Percentiles rank a stretch among this genome's conserved stretches.
Conservation (phyloP, 2,113 vertebrate genomes). For the Atrichornis clamosus region DNA sequence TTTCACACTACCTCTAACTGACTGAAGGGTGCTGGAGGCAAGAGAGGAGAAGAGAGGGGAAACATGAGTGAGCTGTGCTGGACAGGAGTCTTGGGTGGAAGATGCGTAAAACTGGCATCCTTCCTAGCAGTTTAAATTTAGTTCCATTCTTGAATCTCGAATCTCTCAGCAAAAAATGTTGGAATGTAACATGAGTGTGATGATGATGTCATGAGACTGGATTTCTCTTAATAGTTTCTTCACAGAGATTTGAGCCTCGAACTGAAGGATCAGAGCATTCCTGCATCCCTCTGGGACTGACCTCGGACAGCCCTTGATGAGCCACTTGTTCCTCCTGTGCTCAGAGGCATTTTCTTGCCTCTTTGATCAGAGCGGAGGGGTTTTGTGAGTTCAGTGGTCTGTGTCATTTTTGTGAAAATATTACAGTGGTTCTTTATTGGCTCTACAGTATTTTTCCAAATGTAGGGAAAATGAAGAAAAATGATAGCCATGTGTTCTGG, state of each 20-base stretch:
- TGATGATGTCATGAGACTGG: slow-evolving; percentile 43
- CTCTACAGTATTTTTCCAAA: background rate
- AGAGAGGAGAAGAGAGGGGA: background rate
- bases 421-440: background rate
- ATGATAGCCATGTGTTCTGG: rapidly evolving
- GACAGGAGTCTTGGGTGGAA: background rate
- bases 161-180: background rate
- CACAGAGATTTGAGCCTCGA: background rate
- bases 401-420: background rate
- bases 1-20: background rate
- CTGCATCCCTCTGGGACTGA: background rate
- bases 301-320: background rate
- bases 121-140: slow-evolving; percentile 6
- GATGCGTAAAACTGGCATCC: background rate
- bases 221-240: slow-evolving; percentile 20
- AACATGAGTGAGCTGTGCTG: background rate
- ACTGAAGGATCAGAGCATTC: background rate
- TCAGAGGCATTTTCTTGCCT: background rate
- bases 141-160: background rate
- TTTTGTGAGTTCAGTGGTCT: background rate
- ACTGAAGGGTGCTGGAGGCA: background rate
- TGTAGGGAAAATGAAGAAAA: rapidly evolving
- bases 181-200: slow-evolving; percentile 26
- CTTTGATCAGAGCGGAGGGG: background rate
- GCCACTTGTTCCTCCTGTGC: background rate